Conservation (phyloP, 2,797 vertebrate genomes). For the Hyperoplus immaculatus region DNA sequence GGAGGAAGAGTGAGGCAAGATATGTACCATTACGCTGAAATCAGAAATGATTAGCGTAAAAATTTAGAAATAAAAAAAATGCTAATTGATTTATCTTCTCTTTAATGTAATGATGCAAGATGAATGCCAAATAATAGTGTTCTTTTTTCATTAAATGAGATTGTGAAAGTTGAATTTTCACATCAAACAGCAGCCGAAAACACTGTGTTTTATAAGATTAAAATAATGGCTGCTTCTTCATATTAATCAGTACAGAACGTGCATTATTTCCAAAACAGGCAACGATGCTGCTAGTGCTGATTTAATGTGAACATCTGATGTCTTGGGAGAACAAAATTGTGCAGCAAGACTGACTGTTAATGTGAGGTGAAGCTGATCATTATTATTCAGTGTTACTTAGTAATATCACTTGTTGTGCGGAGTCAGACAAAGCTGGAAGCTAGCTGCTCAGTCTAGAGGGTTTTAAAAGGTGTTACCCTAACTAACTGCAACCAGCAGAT, state of each 20-base stretch:
- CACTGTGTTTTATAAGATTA: neutral
- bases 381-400: conserved; percentile 69
- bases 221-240: conserved; percentile 1
- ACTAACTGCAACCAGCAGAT: conserved; percentile 65
- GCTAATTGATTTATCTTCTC: neutral
- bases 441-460: conserved; percentile 54
- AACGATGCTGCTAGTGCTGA: conserved; percentile 54
- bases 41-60: neutral
- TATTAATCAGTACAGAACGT: conserved; percentile 11
- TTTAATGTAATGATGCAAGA: neutral
- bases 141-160: conserved; percentile 1
- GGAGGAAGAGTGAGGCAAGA: conserved; percentile 14
- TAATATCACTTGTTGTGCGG: conserved; percentile 51
- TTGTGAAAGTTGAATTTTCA: neutral
- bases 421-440: conserved; percentile 53
- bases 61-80: neutral
- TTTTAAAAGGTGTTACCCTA: conserved; percentile 60
- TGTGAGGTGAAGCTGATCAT: conserved; percentile 46
- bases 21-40: neutral
- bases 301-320: conserved; percentile 68
- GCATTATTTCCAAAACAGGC: conserved; percentile 30
- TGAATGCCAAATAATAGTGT: neutral
- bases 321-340: conserved; percentile 55
- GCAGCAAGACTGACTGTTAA: conserved; percentile 49
- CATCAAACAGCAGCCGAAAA: neutral